Evolutionary conservation across 2,797 vertebrate species (phyloP).

Genomic region (Oryzias dopingdopingensis): DNA sequence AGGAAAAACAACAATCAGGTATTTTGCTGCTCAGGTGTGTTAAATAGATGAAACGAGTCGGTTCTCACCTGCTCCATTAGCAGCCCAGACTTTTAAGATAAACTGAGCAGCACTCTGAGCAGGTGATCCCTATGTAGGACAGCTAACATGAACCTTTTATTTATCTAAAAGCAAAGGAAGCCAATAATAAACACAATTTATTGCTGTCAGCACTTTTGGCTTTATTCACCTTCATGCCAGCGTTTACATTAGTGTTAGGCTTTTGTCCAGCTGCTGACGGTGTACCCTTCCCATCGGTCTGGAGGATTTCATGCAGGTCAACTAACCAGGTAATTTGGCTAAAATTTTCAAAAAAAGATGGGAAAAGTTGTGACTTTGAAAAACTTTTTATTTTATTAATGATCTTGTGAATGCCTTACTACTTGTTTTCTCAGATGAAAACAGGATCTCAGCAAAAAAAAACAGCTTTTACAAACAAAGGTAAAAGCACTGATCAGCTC

Average conservation of each 20-base stretch:
- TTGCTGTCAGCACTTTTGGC: constrained; percentile 19
- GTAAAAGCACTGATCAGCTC: no score
- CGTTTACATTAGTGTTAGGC: constrained; percentile 37
- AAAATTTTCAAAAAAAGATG: constrained; percentile 8
- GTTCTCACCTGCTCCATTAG: no score
- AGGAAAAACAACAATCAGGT: no score
- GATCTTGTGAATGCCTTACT: no score
- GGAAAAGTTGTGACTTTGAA: background rate
- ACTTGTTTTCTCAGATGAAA: no score
- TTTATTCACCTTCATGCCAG: constrained; percentile 19
- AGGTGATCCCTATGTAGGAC: constrained; percentile 8
- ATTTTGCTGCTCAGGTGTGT: no score
- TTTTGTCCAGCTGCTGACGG: constrained; percentile 24
- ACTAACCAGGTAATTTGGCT: constrained; percentile 18
- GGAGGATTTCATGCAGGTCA: constrained; percentile 17
- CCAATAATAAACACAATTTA: constrained; percentile 4
- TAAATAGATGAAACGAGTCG: no score
- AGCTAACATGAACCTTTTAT: constrained; percentile 13
- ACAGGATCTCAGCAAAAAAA: no score
- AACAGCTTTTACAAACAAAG: no score
- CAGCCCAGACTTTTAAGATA: no score
- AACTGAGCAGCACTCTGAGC: background rate
- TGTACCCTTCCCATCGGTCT: constrained; percentile 17
- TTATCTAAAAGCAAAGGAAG: background rate
- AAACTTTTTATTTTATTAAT: background rate